Percentiles rank a stretch among this genome's conserved stretches.
These are phyloP conservation scores for Tyria jacobaeae DNA, from an alignment of 2,888 invertebrate species.

Conservation along the genomic window DNA sequence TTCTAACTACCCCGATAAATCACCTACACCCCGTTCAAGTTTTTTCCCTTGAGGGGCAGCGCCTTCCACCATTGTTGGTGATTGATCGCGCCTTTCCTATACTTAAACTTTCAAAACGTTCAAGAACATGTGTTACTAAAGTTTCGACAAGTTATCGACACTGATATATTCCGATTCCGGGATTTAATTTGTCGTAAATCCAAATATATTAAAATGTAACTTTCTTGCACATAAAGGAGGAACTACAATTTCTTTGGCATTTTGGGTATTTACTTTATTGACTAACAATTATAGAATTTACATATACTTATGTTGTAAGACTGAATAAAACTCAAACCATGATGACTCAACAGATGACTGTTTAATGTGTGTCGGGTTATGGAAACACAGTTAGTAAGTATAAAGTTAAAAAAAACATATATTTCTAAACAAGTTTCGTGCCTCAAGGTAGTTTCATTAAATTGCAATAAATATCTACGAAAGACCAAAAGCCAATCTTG, in stretches of 20 bases:
- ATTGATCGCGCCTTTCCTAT: conserved; percentile 77
- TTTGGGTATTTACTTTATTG: not conserved
- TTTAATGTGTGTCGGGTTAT: too few relatives aligned
- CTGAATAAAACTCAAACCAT: too few relatives aligned
- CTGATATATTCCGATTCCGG: conserved; percentile 54
- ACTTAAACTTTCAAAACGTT: conserved; percentile 69
- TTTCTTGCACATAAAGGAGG: not conserved
- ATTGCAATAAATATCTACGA: too few relatives aligned
- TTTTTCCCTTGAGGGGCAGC: conserved; percentile 79
- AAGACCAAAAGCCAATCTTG: too few relatives aligned
- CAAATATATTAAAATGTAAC: conserved; percentile 1
- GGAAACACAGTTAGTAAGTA: too few relatives aligned
- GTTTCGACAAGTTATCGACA: conserved; percentile 57
- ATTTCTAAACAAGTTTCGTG: too few relatives aligned
- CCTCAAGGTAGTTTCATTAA: too few relatives aligned
- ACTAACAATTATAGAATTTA: not conserved
- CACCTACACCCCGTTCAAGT: conserved; percentile 77
- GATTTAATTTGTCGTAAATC: conserved; percentile 58
- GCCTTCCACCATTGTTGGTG: conserved; percentile 73
- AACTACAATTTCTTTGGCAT: not conserved
- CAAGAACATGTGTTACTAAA: conserved; percentile 72
- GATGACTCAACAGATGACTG: too few relatives aligned
- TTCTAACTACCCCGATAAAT: conserved; percentile 85
- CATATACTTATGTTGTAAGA: too few relatives aligned
- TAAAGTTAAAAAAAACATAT: too few relatives aligned